These are phyloP conservation scores for Cynaeus angustus DNA, from an alignment of 2,888 invertebrate species.

Conservation along the genomic window DNA sequence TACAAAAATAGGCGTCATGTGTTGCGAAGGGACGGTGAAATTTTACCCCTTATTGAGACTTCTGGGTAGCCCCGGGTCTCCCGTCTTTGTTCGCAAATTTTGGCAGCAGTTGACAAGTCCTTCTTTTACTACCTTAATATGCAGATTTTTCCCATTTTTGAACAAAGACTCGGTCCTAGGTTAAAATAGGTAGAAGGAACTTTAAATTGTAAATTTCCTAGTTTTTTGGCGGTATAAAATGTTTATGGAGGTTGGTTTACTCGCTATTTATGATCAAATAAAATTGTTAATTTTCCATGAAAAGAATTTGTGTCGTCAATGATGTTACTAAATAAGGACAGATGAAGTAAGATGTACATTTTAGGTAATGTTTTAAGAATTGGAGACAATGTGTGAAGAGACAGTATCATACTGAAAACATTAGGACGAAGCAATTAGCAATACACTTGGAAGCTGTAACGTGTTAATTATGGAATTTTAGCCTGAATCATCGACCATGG, in stretches of 20 bases:
- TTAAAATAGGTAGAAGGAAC: constrained; percentile 11
- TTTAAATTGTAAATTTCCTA: too few species aligned
- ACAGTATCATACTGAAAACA: not conserved
- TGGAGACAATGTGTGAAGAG: not conserved
- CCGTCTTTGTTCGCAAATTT: constrained; percentile 6
- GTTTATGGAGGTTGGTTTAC: constrained; percentile 21
- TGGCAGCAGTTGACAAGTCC: constrained; percentile 7
- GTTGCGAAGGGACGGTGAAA: constrained; percentile 2
- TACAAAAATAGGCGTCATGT: constrained; percentile 35
- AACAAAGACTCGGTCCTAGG: not conserved
- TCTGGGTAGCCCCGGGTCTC: not conserved
- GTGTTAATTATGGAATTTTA: too few species aligned
- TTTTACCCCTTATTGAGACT: not conserved
- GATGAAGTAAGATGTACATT: constrained; percentile 3
- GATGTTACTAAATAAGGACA: constrained; percentile 21
- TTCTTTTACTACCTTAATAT: too few species aligned
- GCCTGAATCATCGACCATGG: too few species aligned
- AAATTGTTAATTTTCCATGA: constrained; percentile 16
- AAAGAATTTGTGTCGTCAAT: constrained; percentile 26
- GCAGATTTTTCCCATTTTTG: constrained; percentile 18
- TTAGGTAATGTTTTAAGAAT: not conserved
- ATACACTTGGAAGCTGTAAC: too few species aligned
- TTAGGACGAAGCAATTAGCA: too few species aligned
- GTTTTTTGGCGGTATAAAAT: too few species aligned
- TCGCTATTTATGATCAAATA: constrained; percentile 19